These are phyloP conservation scores for Oligia latruncula DNA, from an alignment of 2,888 invertebrate species.

Conservation along the genomic window DNA sequence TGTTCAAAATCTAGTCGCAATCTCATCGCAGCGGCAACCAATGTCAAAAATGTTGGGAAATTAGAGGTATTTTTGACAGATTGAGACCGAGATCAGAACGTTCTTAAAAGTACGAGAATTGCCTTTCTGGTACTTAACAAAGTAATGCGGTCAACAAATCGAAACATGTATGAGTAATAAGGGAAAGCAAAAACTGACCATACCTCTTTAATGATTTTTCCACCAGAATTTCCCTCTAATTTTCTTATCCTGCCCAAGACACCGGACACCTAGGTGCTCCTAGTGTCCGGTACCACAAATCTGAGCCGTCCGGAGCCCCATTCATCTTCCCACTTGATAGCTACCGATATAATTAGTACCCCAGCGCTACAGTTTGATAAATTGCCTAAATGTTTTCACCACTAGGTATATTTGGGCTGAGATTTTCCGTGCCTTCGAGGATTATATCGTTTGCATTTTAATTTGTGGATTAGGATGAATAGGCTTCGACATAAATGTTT, in stretches of 20 bases:
- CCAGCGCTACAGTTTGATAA: conserved; percentile 49
- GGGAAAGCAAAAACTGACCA: background rate
- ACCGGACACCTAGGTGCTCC: conserved; percentile 31
- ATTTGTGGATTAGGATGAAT: conserved; percentile 34
- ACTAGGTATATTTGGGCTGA: conserved; percentile 24
- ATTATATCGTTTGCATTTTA: conserved; percentile 53
- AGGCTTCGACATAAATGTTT: background rate
- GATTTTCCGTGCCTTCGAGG: conserved; percentile 29
- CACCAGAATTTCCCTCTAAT: background rate
- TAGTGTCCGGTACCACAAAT: conserved; percentile 47
- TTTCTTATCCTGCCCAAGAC: background rate
- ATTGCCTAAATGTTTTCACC: conserved; percentile 57
- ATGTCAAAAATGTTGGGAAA: too few species aligned
- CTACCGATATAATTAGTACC: conserved; percentile 59
- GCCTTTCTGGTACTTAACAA: background rate
- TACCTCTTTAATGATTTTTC: background rate
- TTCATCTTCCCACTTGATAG: conserved; percentile 63
- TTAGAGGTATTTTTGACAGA: background rate
- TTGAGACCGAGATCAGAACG: background rate
- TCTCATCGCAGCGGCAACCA: background rate
- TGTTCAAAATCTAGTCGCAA: background rate
- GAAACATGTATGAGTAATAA: background rate
- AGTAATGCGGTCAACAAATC: background rate
- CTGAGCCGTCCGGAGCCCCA: conserved; percentile 43
- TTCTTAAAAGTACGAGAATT: background rate